These are phyloP conservation scores for Drosophila antonietae DNA, from an alignment of 2,888 invertebrate genomes.

Conservation along the genomic window DNA sequence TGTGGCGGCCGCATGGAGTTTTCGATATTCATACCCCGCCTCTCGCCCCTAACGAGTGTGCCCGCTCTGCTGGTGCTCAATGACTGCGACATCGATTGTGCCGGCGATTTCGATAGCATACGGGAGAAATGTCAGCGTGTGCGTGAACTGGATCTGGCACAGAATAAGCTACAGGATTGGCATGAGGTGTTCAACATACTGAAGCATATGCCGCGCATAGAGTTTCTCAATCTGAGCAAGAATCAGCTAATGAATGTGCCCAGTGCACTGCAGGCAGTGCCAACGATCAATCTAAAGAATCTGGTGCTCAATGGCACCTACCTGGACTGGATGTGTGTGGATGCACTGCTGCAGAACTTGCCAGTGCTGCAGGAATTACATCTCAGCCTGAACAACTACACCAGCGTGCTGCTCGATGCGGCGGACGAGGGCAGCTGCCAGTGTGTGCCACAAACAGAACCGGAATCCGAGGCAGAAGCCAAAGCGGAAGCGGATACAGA, in stretches of 20 bases:
- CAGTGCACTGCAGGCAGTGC: constrained; percentile 80
- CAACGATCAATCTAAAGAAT: constrained; percentile 88
- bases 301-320: constrained; percentile 95
- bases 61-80: constrained; percentile 94
- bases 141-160: constrained; percentile 96
- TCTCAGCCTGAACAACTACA: constrained; percentile 95
- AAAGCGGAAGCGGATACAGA: constrained; percentile 9
- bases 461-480: background rate
- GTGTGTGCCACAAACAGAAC: constrained; percentile 42
- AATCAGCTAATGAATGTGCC: constrained; percentile 92
- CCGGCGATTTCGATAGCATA: constrained; percentile 92
- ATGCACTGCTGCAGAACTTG: constrained; percentile 90
- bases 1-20: constrained; percentile 85
- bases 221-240: constrained; percentile 96
- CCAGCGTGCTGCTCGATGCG: constrained; percentile 88
- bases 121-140: constrained; percentile 94
- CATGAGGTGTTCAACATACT: constrained; percentile 95
- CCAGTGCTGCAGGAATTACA: constrained; percentile 95
- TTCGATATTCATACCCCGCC: constrained; percentile 94
- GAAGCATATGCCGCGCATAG: constrained; percentile 93
- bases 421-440: constrained; percentile 30
- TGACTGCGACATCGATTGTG: constrained; percentile 95
- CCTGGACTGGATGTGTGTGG: constrained; percentile 93
- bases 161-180: constrained; percentile 96
- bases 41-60: constrained; percentile 90